A percentile compares a stretch with the other conserved stretches of the same genome.
Conservation (phyloP, 2,797 vertebrate species). For the Carapus acus region DNA sequence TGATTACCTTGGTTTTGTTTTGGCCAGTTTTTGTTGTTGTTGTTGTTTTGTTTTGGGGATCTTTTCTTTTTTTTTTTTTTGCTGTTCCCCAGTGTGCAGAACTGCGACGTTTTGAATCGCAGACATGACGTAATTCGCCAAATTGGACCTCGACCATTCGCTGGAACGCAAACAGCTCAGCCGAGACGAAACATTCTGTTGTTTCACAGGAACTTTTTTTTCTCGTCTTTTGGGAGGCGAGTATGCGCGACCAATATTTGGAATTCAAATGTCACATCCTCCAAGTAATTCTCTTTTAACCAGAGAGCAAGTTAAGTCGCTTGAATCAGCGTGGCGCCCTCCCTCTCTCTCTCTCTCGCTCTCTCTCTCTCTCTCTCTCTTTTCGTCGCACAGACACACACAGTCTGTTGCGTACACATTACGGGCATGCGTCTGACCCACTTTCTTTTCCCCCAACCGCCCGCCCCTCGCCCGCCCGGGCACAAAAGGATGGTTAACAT, state of each 20-base stretch:
- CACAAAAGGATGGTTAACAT: conserved; percentile 62
- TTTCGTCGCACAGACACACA: no score
- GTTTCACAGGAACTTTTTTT: no score
- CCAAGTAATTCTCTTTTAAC: conserved; percentile 9
- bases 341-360: background rate
- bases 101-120: conserved; percentile 5
- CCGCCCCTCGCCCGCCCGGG: conserved; percentile 38
- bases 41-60: no score
- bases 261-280: conserved; percentile 5
- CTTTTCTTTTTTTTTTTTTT: no score
- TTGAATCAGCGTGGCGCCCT: conserved; percentile 39
- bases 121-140: background rate
- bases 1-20: background rate
- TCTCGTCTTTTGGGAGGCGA: no score
- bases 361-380: conserved; percentile 32
- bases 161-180: no score
- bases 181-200: no score
- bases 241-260: no score
- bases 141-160: no score
- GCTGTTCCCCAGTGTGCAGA: no score
- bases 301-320: conserved; percentile 34
- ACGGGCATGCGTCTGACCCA: conserved; percentile 51
- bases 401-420: conserved; percentile 34
- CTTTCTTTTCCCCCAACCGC: no score
- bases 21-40: background rate